A percentile compares a stretch with the other conserved stretches of the same genome.
These are phyloP conservation scores for Agapornis canus DNA, from an alignment of 2,797 vertebrate species.

Conservation along the genomic window DNA sequence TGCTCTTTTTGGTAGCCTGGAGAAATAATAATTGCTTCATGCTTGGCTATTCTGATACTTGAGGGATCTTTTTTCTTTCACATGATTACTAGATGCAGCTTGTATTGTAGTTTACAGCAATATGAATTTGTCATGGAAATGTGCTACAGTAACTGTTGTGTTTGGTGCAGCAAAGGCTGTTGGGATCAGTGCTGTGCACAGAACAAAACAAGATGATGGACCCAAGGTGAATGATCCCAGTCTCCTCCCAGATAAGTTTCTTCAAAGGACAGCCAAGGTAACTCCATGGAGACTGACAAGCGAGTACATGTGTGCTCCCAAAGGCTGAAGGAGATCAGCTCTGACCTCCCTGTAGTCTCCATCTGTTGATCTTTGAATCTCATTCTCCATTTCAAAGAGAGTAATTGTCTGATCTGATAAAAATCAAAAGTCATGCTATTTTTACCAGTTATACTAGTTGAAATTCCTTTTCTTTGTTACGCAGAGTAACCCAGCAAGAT, in stretches of 20 bases:
- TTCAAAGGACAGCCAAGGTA: slow-evolving; percentile 95
- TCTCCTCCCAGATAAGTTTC: slow-evolving; percentile 74
- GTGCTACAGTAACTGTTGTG: neutral
- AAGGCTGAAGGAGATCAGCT: neutral
- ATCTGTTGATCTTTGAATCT: slow-evolving; percentile 53
- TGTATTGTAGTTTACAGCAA: neutral
- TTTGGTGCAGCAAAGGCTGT: slow-evolving; percentile 58
- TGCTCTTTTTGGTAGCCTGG: slow-evolving; percentile 1
- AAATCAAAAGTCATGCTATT: slow-evolving; percentile 39
- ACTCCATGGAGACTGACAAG: neutral
- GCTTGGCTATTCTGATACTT: neutral
- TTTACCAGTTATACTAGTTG: slow-evolving; percentile 38
- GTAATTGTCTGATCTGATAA: slow-evolving; percentile 7
- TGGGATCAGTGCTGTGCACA: neutral
- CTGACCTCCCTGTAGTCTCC: neutral
- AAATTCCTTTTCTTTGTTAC: slow-evolving; percentile 36
- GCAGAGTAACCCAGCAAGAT: slow-evolving; percentile 36
- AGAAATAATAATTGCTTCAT: slow-evolving; percentile 7
- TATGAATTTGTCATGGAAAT: neutral
- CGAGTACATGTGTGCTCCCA: rapidly evolving
- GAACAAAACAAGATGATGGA: slow-evolving; percentile 37
- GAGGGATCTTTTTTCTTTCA: slow-evolving; percentile 1
- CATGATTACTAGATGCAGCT: neutral
- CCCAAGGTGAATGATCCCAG: slow-evolving; percentile 51
- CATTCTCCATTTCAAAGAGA: neutral